A percentile compares a stretch with the other conserved stretches of the same genome.
Conservation (phyloP, 2,888 invertebrate species). For the Spialia ferax region DNA sequence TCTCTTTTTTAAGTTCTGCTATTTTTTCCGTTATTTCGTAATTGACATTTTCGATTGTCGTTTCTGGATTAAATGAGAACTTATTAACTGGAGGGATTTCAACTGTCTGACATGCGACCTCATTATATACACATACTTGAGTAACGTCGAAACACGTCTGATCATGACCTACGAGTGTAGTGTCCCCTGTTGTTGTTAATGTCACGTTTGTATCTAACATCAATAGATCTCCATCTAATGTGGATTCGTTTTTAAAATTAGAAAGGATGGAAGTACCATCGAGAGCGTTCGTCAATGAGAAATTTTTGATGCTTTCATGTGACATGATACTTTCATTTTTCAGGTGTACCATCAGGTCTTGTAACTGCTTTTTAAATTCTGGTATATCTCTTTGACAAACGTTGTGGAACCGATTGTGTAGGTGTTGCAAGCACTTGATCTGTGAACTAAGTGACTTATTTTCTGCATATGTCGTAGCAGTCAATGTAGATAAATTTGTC, state of each 20-base stretch:
- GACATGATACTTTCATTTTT: conserved; percentile 56
- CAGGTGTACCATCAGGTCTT: conserved; percentile 64
- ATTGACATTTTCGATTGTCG: conserved; percentile 54
- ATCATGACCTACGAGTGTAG: conserved; percentile 67
- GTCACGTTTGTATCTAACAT: conserved; percentile 81
- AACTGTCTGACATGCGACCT: conserved; percentile 62
- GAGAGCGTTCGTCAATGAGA: conserved; percentile 68
- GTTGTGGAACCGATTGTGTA: conserved; percentile 70
- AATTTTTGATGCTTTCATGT: conserved; percentile 64
- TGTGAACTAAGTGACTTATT: conserved; percentile 74
- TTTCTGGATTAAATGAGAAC: conserved; percentile 50
- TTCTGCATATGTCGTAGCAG: conserved; percentile 78
- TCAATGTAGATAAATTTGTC: conserved; percentile 74
- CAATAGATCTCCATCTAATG: conserved; percentile 73
- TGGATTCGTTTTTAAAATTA: conserved; percentile 72
- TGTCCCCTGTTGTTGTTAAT: conserved; percentile 66
- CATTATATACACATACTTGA: conserved; percentile 60
- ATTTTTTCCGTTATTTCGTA: conserved; percentile 54
- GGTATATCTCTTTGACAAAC: conserved; percentile 78
- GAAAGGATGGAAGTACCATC: conserved; percentile 60
- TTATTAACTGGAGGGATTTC: conserved; percentile 53
- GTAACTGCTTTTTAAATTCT: conserved; percentile 68
- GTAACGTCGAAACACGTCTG: conserved; percentile 73
- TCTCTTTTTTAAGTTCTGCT: conserved; percentile 61
- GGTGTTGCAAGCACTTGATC: conserved; percentile 73